phyloP scores from a whole-genome alignment of 2,113 vertebrate species.

The Xiphias gladius region DNA sequence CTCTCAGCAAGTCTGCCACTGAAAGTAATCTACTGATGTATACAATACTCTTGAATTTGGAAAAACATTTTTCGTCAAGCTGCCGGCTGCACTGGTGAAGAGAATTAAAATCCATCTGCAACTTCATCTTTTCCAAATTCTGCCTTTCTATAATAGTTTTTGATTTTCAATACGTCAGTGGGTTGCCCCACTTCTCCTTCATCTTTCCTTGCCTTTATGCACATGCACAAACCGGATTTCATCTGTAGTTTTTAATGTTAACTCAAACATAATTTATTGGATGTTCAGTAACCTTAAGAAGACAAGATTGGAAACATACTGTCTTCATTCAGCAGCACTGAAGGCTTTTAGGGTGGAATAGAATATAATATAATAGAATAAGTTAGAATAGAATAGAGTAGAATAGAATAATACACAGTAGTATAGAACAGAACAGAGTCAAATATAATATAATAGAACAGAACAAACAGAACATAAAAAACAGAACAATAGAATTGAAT shows the following conservation, averaged over 20 bases:
- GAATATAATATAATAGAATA: conserved; percentile 1
- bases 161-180: neutral
- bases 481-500: neutral
- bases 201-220: conserved; percentile 7
- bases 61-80: conserved; percentile 23
- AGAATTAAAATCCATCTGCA: conserved; percentile 48
- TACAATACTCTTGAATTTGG: conserved; percentile 8
- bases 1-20: neutral
- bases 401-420: neutral
- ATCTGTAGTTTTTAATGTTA: conserved; percentile 27
- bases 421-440: neutral
- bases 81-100: conserved; percentile 21
- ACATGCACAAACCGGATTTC: conserved; percentile 29
- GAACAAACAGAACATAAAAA: neutral
- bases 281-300: conserved; percentile 36
- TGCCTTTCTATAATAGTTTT: neutral
- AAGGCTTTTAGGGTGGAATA: conserved; percentile 7
- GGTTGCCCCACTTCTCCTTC: conserved; percentile 2
- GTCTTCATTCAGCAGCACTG: conserved; percentile 38
- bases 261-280: conserved; percentile 32
- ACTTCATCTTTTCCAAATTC: conserved; percentile 43
- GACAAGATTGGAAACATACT: conserved; percentile 12
- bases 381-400: neutral
- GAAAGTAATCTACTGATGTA: conserved; percentile 27
- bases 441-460: no score